These are phyloP conservation scores for Basileuterus tristriatus DNA, from an alignment of 2,797 vertebrate species.

Conservation along the genomic window DNA sequence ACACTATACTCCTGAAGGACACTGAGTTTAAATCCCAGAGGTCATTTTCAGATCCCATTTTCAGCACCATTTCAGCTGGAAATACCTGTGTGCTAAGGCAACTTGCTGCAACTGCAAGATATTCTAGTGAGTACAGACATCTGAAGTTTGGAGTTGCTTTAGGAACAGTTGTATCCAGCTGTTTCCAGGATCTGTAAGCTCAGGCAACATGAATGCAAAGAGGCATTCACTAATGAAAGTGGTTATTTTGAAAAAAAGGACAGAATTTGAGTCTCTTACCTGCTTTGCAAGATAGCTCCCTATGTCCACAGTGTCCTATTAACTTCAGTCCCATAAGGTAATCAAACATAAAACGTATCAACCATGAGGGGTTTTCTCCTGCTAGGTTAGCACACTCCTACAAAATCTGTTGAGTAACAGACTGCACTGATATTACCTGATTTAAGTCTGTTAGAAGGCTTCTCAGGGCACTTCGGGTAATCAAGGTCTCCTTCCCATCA, in stretches of 20 bases:
- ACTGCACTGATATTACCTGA: slow-evolving; percentile 73
- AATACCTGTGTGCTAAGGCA: neutral
- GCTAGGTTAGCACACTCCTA: neutral
- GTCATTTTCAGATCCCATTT: neutral
- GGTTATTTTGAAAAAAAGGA: neutral
- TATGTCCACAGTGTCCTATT: neutral
- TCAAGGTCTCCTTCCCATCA: slow-evolving; percentile 25
- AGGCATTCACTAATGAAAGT: neutral
- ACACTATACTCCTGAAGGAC: neutral
- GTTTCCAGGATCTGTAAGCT: neutral
- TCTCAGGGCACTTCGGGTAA: slow-evolving; percentile 77
- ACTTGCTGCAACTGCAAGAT: neutral
- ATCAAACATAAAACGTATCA: neutral
- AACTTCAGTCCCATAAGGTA: neutral
- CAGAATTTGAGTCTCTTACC: neutral
- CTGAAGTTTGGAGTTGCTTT: neutral
- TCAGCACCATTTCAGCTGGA: neutral
- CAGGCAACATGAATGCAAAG: neutral
- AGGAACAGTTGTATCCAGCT: neutral
- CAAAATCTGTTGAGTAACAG: neutral
- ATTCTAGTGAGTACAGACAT: neutral
- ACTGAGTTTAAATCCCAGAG: neutral
- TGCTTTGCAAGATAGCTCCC: neutral
- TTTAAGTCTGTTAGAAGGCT: slow-evolving; percentile 82
- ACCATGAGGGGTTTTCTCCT: neutral